A percentile compares a stretch with the other conserved stretches of the same genome.
Conservation (phyloP, 2,113 vertebrate genomes). For the Calonectris borealis region DNA sequence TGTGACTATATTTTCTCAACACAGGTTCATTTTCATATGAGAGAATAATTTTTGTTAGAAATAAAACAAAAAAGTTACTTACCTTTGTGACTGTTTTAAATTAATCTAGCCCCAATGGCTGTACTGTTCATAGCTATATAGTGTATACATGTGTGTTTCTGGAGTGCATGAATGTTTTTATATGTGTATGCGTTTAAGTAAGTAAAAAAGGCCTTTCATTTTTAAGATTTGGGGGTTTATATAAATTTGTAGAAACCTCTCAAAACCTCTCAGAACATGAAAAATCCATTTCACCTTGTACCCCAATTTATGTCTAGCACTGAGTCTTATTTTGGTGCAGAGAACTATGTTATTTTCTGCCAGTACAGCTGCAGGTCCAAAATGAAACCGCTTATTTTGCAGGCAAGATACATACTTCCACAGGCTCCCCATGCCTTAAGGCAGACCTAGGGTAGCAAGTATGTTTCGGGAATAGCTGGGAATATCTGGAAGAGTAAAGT, state of each 20-base stretch:
- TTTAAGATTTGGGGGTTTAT: neutral
- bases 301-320: neutral
- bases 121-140: neutral
- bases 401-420: neutral
- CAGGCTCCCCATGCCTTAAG: neutral
- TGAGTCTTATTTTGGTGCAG: neutral
- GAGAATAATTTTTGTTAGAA: neutral
- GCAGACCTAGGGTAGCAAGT: neutral
- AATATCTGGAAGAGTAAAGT: neutral
- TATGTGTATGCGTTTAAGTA: fast-evolving
- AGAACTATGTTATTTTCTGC: neutral
- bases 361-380: neutral
- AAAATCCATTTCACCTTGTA: neutral
- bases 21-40: neutral
- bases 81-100: neutral
- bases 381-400: neutral
- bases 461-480: neutral
- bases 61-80: neutral
- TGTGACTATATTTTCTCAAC: neutral
- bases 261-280: neutral
- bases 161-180: neutral
- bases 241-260: neutral
- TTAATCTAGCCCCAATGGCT: neutral
- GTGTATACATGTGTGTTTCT: neutral
- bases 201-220: neutral